Conservation (phyloP, 2,113 vertebrate genomes). For the Epinephelus fuscoguttatus region DNA sequence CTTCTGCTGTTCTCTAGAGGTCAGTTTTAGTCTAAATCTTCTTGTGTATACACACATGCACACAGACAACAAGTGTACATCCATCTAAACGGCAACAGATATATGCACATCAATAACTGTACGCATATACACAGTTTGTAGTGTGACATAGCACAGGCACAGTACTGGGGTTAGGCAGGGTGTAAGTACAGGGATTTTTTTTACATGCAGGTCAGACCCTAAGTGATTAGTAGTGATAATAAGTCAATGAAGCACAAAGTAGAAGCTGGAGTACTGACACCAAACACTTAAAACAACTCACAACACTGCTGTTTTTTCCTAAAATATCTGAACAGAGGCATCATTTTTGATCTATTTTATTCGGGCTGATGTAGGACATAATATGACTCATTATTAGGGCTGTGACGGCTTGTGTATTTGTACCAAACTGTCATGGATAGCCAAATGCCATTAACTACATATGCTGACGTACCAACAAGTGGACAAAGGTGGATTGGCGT, state of each 20-base stretch:
- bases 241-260: conserved; percentile 50
- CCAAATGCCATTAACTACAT: too few species aligned
- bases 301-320: neutral
- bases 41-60: conserved; percentile 75
- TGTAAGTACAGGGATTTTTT: conserved; percentile 52
- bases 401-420: too few species aligned
- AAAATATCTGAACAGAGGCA: neutral
- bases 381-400: neutral
- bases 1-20: neutral
- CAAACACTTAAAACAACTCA: conserved; percentile 4
- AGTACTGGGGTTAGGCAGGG: conserved; percentile 70
- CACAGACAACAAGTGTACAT: conserved; percentile 19
- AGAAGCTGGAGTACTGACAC: conserved; percentile 21
- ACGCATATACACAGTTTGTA: conserved; percentile 50
- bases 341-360: neutral
- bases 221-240: conserved; percentile 45
- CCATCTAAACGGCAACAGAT: conserved; percentile 10
- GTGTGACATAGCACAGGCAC: conserved; percentile 47
- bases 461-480: too few species aligned
- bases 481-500: too few species aligned
- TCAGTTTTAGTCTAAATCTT: conserved; percentile 22
- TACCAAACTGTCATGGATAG: too few species aligned
- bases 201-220: conserved; percentile 72
- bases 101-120: conserved; percentile 53
- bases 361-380: neutral